Evolutionary conservation across 2,113 vertebrate genomes (phyloP).

Genomic region (Sula dactylatra): DNA sequence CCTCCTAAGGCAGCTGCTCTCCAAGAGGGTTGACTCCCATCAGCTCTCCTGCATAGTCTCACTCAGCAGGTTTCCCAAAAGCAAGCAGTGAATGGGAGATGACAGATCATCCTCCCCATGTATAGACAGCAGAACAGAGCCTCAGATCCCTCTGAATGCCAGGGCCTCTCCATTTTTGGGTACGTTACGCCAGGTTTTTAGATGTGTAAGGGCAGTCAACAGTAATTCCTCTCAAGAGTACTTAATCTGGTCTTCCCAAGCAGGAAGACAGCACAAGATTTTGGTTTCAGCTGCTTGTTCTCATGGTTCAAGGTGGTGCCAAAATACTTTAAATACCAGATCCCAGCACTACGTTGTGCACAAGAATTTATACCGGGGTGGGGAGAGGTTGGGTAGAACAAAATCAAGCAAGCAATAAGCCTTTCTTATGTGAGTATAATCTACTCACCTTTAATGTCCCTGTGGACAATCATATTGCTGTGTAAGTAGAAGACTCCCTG

Average conservation of each 20-base stretch:
- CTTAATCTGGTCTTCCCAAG: background rate
- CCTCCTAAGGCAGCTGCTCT: background rate
- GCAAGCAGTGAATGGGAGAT: background rate
- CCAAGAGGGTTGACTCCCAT: background rate
- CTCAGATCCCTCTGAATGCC: background rate
- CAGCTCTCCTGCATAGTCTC: background rate
- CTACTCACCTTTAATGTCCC: conserved; percentile 89
- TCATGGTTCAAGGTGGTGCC: background rate
- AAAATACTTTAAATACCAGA: background rate
- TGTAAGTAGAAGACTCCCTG: conserved; percentile 91
- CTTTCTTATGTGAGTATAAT: background rate
- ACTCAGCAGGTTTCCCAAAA: background rate
- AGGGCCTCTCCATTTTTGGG: background rate
- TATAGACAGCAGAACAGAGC: background rate
- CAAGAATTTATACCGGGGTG: background rate
- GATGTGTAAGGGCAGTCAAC: background rate
- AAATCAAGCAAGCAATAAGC: background rate
- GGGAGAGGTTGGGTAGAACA: background rate
- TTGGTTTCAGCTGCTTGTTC: background rate
- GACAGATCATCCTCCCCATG: background rate
- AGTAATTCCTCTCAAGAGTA: background rate
- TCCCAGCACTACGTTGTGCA: background rate
- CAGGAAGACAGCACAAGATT: background rate
- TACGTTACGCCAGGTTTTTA: background rate
- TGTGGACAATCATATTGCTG: conserved; percentile 94